phyloP scores from a whole-genome alignment of 2,888 invertebrate genomes.

The Callyntrura guangdongensis region DNA sequence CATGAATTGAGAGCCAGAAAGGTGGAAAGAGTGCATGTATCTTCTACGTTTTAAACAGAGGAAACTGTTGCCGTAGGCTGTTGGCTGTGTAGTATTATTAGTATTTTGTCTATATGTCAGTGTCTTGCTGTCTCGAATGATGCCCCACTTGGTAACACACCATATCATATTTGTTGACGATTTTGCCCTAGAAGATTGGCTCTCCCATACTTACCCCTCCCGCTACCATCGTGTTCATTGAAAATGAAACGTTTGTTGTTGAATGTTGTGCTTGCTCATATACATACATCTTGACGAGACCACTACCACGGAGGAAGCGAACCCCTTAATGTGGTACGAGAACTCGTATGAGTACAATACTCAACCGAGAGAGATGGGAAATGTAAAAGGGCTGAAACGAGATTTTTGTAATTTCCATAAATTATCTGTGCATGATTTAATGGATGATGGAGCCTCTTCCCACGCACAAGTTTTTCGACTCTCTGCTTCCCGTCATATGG shows the following conservation, averaged over 20 bases:
- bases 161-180: slow-evolving; percentile 53
- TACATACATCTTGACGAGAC: background rate
- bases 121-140: slow-evolving; percentile 18
- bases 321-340: background rate
- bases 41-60: background rate
- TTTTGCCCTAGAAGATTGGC: slow-evolving; percentile 46
- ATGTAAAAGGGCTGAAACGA: slow-evolving; percentile 47
- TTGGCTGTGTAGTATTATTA: too few species aligned
- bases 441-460: slow-evolving; percentile 56
- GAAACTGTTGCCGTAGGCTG: background rate
- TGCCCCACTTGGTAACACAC: slow-evolving; percentile 66
- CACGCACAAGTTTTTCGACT: background rate
- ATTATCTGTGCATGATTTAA: slow-evolving; percentile 73
- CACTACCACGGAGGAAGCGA: background rate
- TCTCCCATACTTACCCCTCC: background rate
- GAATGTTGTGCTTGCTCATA: slow-evolving; percentile 25
- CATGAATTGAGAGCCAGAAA: background rate
- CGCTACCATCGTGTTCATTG: background rate
- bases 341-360: background rate
- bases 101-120: background rate
- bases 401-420: slow-evolving; percentile 70
- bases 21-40: background rate
- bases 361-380: slow-evolving; percentile 38
- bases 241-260: slow-evolving; percentile 53
- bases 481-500: background rate